Base-by-base conservation (phyloP, 2,888 invertebrate genomes). In the Flexamia atlantica region DNA sequence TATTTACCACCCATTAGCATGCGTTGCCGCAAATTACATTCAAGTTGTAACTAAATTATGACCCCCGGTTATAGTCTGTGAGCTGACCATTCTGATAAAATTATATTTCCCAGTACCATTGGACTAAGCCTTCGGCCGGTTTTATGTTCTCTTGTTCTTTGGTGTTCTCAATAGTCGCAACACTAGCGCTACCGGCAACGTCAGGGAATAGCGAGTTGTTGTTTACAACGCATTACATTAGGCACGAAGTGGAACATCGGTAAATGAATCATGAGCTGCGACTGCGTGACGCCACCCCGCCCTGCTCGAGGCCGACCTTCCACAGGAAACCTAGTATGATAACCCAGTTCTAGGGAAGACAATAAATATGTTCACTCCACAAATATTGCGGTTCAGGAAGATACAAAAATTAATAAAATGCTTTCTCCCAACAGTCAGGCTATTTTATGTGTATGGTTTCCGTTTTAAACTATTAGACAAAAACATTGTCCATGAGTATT, bases 181-280 rank as follows among this genome's bases (percentile, higher is more conserved):
- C n/a, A 12, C 20, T 23, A 23, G 20, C 23, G 23, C 10, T 53
- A 53, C 53, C 10, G 7, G 20, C 23, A 23, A 20, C 53, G 23
- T 53, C 20, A 53, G 23, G 10, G 5, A 23, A 30, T 57, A 28
- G 30, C 64, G 28, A 30, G 28, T 64, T 64, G 28, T 64, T 23
- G 57, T 57, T 57, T 12, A 25, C 57, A 17, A 14, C 64, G 14
- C 28, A 64, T 64, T 64, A 64, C 64, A 64, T 20, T 64, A 30
- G 64, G 64, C 64, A 64, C 28, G 64, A 40, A 70, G 70, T 70
- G 70, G 70, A 70, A 70, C 70, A 23, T 10, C 70, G 70, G 70
- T 70, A 70, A 70, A 70, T 70, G 70, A 70, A 70, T 70, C 36
- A 70, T 70, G 5, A 36, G 1, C 25, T 28, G 64, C 28, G 64